These are phyloP conservation scores for Brachionus plicatilis DNA, from an alignment of 1,140 invertebrate genomes.

Conservation along the genomic window DNA sequence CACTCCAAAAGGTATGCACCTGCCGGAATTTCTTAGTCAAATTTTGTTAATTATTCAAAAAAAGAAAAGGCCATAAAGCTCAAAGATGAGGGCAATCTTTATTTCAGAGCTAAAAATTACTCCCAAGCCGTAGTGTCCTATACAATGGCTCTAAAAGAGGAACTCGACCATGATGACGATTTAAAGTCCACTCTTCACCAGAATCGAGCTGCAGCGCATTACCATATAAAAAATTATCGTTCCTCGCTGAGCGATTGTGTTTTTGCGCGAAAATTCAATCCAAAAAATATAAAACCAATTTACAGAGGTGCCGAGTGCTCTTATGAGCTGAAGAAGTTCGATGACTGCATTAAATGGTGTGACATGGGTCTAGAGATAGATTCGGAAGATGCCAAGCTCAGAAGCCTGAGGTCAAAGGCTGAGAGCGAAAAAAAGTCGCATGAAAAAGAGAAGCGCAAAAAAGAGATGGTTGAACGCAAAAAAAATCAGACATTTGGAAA, in stretches of 20 bases:
- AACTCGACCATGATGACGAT: background rate
- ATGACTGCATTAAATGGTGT: conserved; percentile 69
- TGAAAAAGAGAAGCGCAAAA: conserved; percentile 30
- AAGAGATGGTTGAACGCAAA: conserved; percentile 14
- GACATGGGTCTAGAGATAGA: conserved; percentile 57
- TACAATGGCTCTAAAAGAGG: conserved; percentile 29
- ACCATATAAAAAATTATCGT: conserved; percentile 43
- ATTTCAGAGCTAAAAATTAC: conserved; percentile 38
- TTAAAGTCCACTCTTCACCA: background rate
- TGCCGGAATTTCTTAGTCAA: no score
- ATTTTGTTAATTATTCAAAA: background rate
- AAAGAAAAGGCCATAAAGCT: conserved; percentile 35
- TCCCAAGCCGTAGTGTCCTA: background rate
- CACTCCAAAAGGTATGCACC: background rate
- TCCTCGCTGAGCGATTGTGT: conserved; percentile 67
- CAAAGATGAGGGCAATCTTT: conserved; percentile 38
- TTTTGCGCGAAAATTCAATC: conserved; percentile 69
- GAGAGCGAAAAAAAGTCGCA: conserved; percentile 56
- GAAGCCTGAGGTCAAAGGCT: conserved; percentile 62
- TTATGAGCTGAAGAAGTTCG: conserved; percentile 65
- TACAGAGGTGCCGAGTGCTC: conserved; percentile 68
- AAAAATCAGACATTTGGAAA: background rate
- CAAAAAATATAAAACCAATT: conserved; percentile 72
- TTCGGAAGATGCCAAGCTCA: conserved; percentile 60
- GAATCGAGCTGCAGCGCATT: conserved; percentile 31